Evolutionary conservation across 2,888 invertebrate genomes (phyloP), one percentile per base, ranked within the genome.

Genomic region (Folsomia candida): DNA sequence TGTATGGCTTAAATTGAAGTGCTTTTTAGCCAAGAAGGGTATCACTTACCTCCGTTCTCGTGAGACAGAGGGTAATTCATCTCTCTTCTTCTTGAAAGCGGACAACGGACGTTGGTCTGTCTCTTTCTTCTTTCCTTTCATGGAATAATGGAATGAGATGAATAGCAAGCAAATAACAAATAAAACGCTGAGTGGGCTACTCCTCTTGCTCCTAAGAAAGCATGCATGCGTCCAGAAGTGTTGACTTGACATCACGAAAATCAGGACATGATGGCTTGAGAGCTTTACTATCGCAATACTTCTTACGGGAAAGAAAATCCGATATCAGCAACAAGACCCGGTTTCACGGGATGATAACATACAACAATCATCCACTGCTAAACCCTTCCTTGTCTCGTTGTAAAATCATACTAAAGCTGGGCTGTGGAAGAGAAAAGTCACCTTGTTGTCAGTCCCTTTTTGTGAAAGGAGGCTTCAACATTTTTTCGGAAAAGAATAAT

Each of bases 161-260:
- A 62, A 62, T 62, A 62, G 62, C 26, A 62, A 29, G 11, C 14
- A 26, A 28, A 6, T 24, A 57, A 57, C 28, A 62, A 62, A 62
- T 62, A 62, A 62, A 62, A 62, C 28, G 62, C 62, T 62, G 62
- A 62, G 20, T 57, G n/a, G 47, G 57, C 24, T n/a, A 37, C 24
- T 57, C 57, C n/a, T 47, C 18, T 57, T 57, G 57, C 57, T 57
- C 6, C 6, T 57, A 6, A 47, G 9, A 14, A 62, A 62, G 62
- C 37, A 37, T n/a, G n/a, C n/a, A n/a, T n/a, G n/a, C n/a, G n/a
- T n/a, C n/a, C n/a, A 25, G 6, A 37, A 62, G 62, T 62, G 62
- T 62, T 62, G 29, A 62, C 62, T 62, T 62, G 62, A 62, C 62
- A 62, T 62, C 62, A 28, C 62, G 28, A 11, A 28, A 62, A n/a